A percentile compares a stretch with the other conserved stretches of the same genome.
Evolutionary conservation across 1,140 invertebrate species (phyloP).

Genomic region (Cephus cinctus): DNA sequence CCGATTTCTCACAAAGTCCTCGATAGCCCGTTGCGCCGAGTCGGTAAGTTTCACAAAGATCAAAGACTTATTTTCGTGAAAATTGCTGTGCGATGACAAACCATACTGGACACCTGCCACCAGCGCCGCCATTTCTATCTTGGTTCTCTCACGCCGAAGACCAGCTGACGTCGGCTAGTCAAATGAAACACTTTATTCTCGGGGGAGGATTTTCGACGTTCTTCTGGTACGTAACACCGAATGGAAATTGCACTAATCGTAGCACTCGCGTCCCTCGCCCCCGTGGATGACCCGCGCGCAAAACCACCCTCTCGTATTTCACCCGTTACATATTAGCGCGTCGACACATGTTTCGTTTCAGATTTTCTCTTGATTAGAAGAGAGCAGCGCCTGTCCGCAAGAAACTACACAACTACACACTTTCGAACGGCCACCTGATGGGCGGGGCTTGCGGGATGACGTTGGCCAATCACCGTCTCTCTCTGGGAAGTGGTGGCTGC

Average conservation of each 20-base stretch:
- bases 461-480: constrained; percentile 34
- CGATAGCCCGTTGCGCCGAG: constrained; percentile 86
- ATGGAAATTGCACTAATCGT: neutral
- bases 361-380: constrained; percentile 39
- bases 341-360: constrained; percentile 38
- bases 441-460: constrained; percentile 40
- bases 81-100: constrained; percentile 85
- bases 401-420: constrained; percentile 48
- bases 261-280: constrained; percentile 10
- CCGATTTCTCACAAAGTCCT: constrained; percentile 83
- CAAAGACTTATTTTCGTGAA: constrained; percentile 83
- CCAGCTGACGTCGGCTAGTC: constrained; percentile 41
- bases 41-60: constrained; percentile 94
- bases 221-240: too few species aligned
- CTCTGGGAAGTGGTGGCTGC: constrained; percentile 6
- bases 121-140: constrained; percentile 87
- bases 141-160: constrained; percentile 40
- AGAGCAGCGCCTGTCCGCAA: constrained; percentile 41
- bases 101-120: constrained; percentile 93
- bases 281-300: constrained; percentile 25
- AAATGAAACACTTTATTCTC: constrained; percentile 20
- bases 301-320: constrained; percentile 32
- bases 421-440: constrained; percentile 50
- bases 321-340: constrained; percentile 46
- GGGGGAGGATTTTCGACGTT: constrained; percentile 7